phyloP scores from a whole-genome alignment of 2,888 invertebrate genomes.

The Macaria liturata region DNA sequence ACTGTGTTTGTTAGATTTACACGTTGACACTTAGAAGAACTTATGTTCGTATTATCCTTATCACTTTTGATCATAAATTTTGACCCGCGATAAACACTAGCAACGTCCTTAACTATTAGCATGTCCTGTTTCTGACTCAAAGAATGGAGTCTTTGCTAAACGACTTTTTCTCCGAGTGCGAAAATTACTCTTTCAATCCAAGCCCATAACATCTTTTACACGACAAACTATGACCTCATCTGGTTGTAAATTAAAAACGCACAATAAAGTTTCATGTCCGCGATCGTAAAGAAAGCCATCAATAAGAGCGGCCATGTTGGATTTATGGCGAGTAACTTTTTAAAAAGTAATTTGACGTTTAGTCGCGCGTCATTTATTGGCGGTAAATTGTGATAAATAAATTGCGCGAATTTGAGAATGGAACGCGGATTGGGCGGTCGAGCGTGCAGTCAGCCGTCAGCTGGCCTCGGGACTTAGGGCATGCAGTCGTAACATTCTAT shows the following conservation, averaged over 20 bases:
- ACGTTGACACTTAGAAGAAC: too few relatives aligned
- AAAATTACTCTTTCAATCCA: neutral
- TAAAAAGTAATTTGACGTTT: conserved; percentile 51
- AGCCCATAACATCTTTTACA: conserved; percentile 1
- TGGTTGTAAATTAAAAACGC: conserved; percentile 53
- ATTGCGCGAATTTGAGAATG: conserved; percentile 42
- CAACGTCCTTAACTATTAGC: too few relatives aligned
- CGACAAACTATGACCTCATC: conserved; percentile 43
- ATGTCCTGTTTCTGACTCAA: too few relatives aligned
- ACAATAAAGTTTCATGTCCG: conserved; percentile 45
- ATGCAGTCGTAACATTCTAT: too few relatives aligned
- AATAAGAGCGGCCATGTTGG: conserved; percentile 56
- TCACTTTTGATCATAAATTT: too few relatives aligned
- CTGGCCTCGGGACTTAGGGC: conserved; percentile 24
- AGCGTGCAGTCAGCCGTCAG: conserved; percentile 38
- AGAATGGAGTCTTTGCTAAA: too few relatives aligned
- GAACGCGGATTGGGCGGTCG: conserved; percentile 45
- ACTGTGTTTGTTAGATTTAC: too few relatives aligned
- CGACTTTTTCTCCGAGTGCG: neutral
- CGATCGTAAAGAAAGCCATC: conserved; percentile 71
- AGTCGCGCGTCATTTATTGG: conserved; percentile 46
- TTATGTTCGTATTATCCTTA: too few relatives aligned
- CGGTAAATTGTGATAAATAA: conserved; percentile 48
- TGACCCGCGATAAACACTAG: too few relatives aligned
- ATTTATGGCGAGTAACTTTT: conserved; percentile 57